phyloP scores from a whole-genome alignment of 1,140 invertebrate genomes.

The Rhagoletis pomonella region DNA sequence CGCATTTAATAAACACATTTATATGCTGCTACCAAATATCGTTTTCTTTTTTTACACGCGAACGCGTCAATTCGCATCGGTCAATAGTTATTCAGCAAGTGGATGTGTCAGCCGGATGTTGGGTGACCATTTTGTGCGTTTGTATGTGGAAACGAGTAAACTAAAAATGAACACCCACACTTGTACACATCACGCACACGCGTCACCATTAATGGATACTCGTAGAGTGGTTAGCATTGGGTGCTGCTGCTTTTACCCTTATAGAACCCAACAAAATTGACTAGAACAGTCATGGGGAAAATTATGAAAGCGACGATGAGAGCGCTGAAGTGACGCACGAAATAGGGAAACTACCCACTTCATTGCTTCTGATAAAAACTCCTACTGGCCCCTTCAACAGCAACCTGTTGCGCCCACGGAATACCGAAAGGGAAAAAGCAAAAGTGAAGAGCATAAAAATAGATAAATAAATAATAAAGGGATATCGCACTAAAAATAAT shows the following conservation, averaged over 20 bases:
- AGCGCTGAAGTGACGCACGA: background rate
- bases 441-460: background rate
- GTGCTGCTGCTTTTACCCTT: background rate
- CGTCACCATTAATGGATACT: too few relatives aligned
- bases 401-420: background rate
- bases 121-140: background rate
- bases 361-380: background rate
- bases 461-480: background rate
- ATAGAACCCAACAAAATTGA: background rate
- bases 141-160: background rate
- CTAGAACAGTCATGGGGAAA: background rate
- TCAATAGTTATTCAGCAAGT: background rate
- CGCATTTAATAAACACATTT: too few relatives aligned
- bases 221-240: background rate
- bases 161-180: too few relatives aligned
- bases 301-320: background rate
- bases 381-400: background rate
- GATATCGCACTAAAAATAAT: conserved; percentile 15
- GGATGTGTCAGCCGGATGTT: background rate
- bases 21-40: too few relatives aligned
- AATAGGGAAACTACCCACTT: conserved; percentile 7
- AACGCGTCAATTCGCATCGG: background rate
- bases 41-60: background rate
- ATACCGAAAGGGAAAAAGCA: background rate
- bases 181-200: too few relatives aligned